Evolutionary conservation across 1,140 invertebrate genomes (phyloP), one percentile per base, ranked within the genome.

Genomic region (Littorina saxatilis): DNA sequence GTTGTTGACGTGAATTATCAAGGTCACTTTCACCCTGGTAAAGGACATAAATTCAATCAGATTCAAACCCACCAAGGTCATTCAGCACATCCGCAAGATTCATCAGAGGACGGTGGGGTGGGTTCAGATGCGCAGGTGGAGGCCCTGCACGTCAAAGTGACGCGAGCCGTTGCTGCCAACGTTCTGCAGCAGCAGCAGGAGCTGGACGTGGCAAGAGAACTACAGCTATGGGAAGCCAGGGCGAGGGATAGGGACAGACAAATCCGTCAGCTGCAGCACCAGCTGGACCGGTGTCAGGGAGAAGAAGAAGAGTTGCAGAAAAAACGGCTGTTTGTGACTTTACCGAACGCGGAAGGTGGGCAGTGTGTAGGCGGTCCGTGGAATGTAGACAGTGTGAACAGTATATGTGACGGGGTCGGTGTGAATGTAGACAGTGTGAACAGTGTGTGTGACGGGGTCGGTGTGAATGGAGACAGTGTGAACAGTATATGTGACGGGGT

Each of bases 171-270:
- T 13, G 86, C 88, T 5, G n/a, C 70, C 70, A 73, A 39, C 23
- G 39, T 73, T n/a, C 40, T 50, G 86, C 94, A 94, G 77, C 91
- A 94, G 47, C 93, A 94, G 75, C 94, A 96, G 86, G 95, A 95
- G 87, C 94, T 95, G 85, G 91, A 93, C 61, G 94, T 95, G 74
- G 93, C 94, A 61, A 91, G 94, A 27, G 94, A 95, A 52, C 87
- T 96, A 77, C 92, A 94, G 66, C 94, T 94, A 81, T 94, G 94
- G 29, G 94, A 95, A 75, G 93, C 93, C 79, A 93, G 95, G 84
- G 89, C 96, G 35, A 93, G 94, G 77, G 93, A 93, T 50, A 94
- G 95, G 89, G 92, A 94, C 86, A 93, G 93, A 80, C 91, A 95
- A 17, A 88, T 96, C 9, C 94, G 95, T 74, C 94, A 93, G 79